Percentiles rank a stretch among this genome's conserved stretches.
phyloP scores from a whole-genome alignment of 2,113 vertebrate genomes.

The Passer domesticus region DNA sequence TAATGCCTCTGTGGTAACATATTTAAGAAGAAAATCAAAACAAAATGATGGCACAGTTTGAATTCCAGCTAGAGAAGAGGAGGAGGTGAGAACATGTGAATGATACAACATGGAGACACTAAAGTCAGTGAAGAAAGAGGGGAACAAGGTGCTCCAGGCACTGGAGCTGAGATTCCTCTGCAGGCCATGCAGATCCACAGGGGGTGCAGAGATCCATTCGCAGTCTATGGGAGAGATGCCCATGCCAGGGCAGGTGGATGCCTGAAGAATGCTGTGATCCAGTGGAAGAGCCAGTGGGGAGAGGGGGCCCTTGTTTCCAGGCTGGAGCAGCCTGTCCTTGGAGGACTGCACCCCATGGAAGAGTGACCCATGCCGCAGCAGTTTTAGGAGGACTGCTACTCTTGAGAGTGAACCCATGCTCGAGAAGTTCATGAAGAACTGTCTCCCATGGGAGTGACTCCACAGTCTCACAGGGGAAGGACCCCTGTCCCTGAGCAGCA shows the following conservation, averaged over 20 bases:
- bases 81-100: neutral
- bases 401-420: accelerated
- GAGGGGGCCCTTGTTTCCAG: no score
- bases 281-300: neutral
- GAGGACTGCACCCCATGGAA: neutral
- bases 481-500: neutral
- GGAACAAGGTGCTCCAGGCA: neutral
- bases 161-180: accelerated
- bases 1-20: neutral
- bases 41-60: accelerated
- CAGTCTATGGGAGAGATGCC: neutral
- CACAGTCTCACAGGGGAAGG: neutral
- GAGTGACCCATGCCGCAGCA: accelerated
- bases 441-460: neutral
- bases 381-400: neutral
- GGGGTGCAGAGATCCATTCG: neutral
- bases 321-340: neutral
- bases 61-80: neutral
- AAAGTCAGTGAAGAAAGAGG: neutral
- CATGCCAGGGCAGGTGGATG: accelerated
- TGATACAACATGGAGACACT: neutral
- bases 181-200: neutral
- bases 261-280: neutral
- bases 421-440: neutral
- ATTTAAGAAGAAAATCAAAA: neutral